Base-by-base conservation (phyloP, 1,140 invertebrate genomes). In the Andricus grossulariae region DNA sequence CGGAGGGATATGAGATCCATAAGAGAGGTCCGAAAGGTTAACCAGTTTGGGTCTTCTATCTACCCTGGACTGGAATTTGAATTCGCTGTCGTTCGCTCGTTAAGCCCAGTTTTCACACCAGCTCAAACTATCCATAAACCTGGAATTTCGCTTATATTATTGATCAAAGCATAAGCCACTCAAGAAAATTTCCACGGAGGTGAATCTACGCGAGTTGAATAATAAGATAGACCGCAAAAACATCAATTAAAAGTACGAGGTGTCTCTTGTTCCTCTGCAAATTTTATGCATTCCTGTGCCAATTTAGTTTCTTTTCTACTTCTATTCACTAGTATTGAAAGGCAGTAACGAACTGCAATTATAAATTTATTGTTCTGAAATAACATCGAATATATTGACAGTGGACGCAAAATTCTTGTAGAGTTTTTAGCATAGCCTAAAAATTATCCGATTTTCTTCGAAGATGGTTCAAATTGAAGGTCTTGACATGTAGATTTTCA, bases 11-110 rank as follows among this genome's bases (percentile, higher is more conserved):
- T 39, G 6, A 16, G 13, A 32, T 66, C 60, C 60, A 66, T 21
- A 11, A 39, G 25, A 66, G 25, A 66, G n/a, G n/a, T n/a, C 4
- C 25, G 32, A 16, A 66, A 66, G 60, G 60, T 66, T 66, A 66
- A 66, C 60, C 25, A 66, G 13, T 66, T 45, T 66, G 25, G 32
- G 60, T 39, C 60, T 66, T 39, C 39, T 66, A 15, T 39, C 25
- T 32, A 39, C 25, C 45, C 39, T 66, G n/a, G 21, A 66, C 21
- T 39, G 60, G 25, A 66, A 66, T 66, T 66, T n/a, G 32, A 66
- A 66, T 66, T 66, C 60, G 25, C 60, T 45, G 39, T 66, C 60
- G 60, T 66, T 66, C 25, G 57, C 57, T 66, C 57, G 57, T 66
- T 60, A n/a, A 66, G 21, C 1, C 15, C 57, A 66, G 25, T 10